Conservation (phyloP, 2,888 invertebrate species). For the Germaria angustata region DNA sequence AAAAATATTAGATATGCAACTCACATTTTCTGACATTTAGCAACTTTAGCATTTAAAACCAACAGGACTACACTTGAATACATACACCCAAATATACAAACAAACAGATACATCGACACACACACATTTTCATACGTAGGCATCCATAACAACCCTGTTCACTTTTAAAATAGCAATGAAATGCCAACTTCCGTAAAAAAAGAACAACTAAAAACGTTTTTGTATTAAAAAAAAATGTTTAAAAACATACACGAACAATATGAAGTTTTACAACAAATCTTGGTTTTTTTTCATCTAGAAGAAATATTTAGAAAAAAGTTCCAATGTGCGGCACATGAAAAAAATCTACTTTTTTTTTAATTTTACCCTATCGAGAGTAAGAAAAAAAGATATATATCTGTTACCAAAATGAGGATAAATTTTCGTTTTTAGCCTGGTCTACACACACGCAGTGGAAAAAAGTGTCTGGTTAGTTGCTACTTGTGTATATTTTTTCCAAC, state of each 20-base stretch:
- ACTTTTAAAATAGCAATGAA: constrained; percentile 56
- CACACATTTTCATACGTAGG: constrained; percentile 12
- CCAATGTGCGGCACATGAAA: not conserved
- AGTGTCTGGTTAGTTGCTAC: constrained; percentile 61
- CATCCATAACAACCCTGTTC: constrained; percentile 24
- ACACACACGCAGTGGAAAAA: constrained; percentile 36
- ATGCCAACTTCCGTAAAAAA: constrained; percentile 55
- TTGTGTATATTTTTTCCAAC: constrained; percentile 29
- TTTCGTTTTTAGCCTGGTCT: constrained; percentile 6
- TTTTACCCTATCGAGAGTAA: not conserved
- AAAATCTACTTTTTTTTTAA: constrained; percentile 25
- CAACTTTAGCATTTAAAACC: constrained; percentile 50
- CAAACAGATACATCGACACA: not conserved
- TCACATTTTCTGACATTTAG: constrained; percentile 62
- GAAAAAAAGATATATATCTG: constrained; percentile 17
- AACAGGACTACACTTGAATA: constrained; percentile 27
- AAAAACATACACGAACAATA: constrained; percentile 17
- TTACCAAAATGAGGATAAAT: constrained; percentile 30
- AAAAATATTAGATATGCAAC: constrained; percentile 57
- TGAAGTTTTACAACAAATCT: constrained; percentile 32
- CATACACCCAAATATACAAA: constrained; percentile 5
- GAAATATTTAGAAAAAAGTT: constrained; percentile 4
- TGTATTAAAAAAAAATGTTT: constrained; percentile 20
- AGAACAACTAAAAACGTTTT: constrained; percentile 45
- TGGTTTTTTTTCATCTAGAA: not conserved